Conservation (phyloP, 2,113 vertebrate genomes). For the Rana temporaria region DNA sequence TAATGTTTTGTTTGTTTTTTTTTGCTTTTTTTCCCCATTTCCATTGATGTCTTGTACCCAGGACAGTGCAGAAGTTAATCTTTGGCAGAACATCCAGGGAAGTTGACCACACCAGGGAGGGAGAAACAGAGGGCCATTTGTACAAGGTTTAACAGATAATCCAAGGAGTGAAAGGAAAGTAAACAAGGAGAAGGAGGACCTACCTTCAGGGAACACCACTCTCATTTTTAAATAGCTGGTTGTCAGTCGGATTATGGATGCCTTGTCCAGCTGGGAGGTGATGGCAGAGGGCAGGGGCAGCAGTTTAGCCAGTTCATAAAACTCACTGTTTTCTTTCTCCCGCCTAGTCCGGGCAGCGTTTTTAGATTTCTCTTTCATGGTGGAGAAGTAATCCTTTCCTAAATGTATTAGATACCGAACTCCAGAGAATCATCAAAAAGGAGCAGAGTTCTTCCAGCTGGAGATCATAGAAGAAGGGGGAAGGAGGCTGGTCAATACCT, state of each 20-base stretch:
- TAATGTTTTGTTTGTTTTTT: too few relatives aligned
- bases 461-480: not conserved
- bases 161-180: conserved; percentile 55
- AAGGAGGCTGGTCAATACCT: not conserved
- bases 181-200: conserved; percentile 59
- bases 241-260: conserved; percentile 96
- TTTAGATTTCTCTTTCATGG: conserved; percentile 99
- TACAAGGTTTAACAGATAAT: conserved; percentile 32
- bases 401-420: conserved; percentile 65
- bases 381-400: conserved; percentile 71
- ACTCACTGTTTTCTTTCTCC: conserved; percentile 98
- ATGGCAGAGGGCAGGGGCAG: conserved; percentile 96
- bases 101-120: not conserved
- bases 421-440: conserved; percentile 79
- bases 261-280: conserved; percentile 98
- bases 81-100: conserved; percentile 57
- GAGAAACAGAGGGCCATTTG: not conserved
- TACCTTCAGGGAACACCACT: conserved; percentile 96
- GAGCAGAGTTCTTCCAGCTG: conserved; percentile 44
- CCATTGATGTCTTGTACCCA: conserved; percentile 60
- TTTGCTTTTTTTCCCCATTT: conserved; percentile 61
- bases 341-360: conserved; percentile 97
- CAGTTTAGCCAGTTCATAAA: conserved; percentile 97
- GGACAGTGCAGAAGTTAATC: conserved; percentile 64
- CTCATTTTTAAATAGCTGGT: conserved; percentile 99